Base-by-base conservation (phyloP, 2,888 invertebrate genomes). In the Tipula confusa region DNA sequence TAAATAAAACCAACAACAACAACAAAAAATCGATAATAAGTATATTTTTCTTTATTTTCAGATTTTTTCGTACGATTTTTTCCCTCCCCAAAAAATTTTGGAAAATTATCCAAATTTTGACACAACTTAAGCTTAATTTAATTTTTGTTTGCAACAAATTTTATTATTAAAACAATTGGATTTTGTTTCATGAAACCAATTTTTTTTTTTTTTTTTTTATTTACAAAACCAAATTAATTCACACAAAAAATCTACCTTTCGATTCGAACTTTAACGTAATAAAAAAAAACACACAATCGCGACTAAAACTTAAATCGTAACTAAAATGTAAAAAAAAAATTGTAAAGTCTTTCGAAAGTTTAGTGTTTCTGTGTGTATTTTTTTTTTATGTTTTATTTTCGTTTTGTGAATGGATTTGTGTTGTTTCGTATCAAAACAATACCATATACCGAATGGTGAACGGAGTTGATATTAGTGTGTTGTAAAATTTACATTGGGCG, bases 161-260 rank as follows among this genome's bases (percentile, higher is more conserved):
- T 64, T 24, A 4, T 33, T 24, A 64, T 64, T 64, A 9, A n/a
- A n/a, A n/a, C n/a, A 64, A 64, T 64, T 64, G 64, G 24, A 64
- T 64, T 64, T 64, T 64, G 24, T 64, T 64, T 2, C 24, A 64
- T 2, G 64, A 64, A 64, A 64, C 24, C 64, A 64, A 64, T 64
- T 43, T 43, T 64, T 64, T n/a, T n/a, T n/a, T n/a, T n/a, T n/a
- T n/a, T n/a, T n/a, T n/a, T n/a, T n/a, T n/a, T n/a, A n/a, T n/a
- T 64, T 24, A 24, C 64, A 24, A 64, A 64, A 64, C n/a, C n/a
- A 64, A 64, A 64, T 64, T 64, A 24, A 24, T 64, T 64, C 64
- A 64, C 64, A 64, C 64, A 64, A 64, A 48, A n/a, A 64, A 64
- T 64, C 64, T 64, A 64, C 64, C 64, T 64, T 64, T 64, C 64